Evolutionary conservation across 2,888 invertebrate species (phyloP).

Genomic region (Eilema sororculum): DNA sequence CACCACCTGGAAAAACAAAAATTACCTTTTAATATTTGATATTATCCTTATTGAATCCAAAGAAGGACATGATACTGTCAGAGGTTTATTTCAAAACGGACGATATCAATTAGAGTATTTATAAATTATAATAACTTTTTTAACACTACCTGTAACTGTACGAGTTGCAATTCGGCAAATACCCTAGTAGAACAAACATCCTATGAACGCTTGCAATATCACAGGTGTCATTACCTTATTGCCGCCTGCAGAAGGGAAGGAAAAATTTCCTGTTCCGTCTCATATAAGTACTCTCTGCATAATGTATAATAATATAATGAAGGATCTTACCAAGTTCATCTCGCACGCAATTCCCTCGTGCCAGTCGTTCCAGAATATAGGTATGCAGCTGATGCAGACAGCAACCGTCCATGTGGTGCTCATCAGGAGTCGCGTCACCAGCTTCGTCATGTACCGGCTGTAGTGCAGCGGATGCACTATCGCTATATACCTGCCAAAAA

Average conservation of each 20-base stretch:
- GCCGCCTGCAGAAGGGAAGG: not conserved
- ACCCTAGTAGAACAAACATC: not conserved
- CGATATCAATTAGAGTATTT: too few species aligned
- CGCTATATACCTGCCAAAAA: conserved; percentile 88
- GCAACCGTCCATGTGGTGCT: conserved; percentile 90
- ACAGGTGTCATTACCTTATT: not conserved
- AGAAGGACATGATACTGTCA: not conserved
- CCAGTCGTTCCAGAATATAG: conserved; percentile 93
- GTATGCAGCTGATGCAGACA: conserved; percentile 89
- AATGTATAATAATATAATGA: not conserved
- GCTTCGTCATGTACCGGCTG: conserved; percentile 91
- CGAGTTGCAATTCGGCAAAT: too few species aligned
- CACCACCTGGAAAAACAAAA: conserved; percentile 74
- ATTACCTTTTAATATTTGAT: not conserved
- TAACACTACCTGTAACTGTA: not conserved
- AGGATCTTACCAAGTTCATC: conserved; percentile 87
- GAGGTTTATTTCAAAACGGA: not conserved
- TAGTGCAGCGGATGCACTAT: conserved; percentile 93
- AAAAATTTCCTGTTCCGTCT: not conserved
- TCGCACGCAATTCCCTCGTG: conserved; percentile 88
- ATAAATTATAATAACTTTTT: too few species aligned
- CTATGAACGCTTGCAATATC: not conserved
- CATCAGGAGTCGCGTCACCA: conserved; percentile 88
- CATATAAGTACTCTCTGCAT: not conserved
- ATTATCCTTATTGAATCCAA: not conserved